Evolutionary conservation across 2,113 vertebrate species (phyloP), one percentile per base, ranked within the genome.

Genomic region (Porphyrio hochstetteri): DNA sequence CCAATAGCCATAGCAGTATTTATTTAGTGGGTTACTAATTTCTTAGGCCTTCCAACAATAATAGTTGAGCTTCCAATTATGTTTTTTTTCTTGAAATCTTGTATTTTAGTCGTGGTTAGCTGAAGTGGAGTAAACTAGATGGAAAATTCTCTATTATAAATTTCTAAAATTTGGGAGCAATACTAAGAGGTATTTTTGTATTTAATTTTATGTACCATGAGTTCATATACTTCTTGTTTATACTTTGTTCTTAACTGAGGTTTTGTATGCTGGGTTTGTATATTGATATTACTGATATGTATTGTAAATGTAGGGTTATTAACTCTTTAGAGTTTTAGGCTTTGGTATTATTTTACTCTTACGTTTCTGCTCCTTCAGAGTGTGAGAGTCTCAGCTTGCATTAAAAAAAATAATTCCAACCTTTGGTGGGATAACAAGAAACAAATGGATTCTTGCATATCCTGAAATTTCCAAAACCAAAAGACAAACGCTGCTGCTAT

Each of bases 11-110:
- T 82, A 65, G 27, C 79, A 40, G 61, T 88, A 82, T 94, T 92
- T 96, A 84, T 89, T 96, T 95, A 91, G 93, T 11, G 11, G 82
- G 65, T 95, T 93, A 93, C 84, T 93, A 78, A 89, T 91, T 91
- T 93, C 78, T 91, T 46, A 72, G 33, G n/a, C n/a, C 8, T 95
- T 97, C 95, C 96, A 97, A 95, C 50, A 94, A 88, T 80, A 96
- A 95, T 46, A 96, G 36, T 53, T 64, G n/a, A 90, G 57, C 44
- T 85, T 92, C 87, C 31, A 55, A 8, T 33, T 21, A 16, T 75
- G 75, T 87, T 78, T 82, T 82, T 83, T 90, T 55, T 6, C 52
- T 91, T 78, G 29, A 91, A 65, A 31, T 64, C 35, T 75, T 71
- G 24, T 82, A 4, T 79, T 89, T 93, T 79, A 82, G 25, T 72